Percentiles rank a stretch among this genome's conserved stretches.
Evolutionary conservation across 2,888 invertebrate genomes (phyloP).

Genomic region (Trissolcus brochymenae): DNA sequence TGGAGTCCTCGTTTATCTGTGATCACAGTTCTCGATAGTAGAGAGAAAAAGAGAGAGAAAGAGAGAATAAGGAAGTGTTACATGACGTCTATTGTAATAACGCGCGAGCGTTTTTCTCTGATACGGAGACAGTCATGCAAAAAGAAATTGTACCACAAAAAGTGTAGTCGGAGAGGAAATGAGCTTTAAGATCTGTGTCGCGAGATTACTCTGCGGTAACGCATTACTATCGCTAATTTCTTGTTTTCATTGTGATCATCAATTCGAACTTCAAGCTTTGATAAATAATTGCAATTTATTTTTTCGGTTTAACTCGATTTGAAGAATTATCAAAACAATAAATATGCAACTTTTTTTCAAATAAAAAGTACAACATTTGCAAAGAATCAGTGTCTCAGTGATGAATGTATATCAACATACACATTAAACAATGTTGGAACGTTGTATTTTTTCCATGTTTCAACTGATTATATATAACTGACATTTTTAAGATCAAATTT

Average conservation of each 20-base stretch:
- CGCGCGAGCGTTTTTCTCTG: slow-evolving; percentile 32
- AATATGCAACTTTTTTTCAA: background rate
- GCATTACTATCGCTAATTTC: slow-evolving; percentile 1
- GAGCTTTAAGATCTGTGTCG: slow-evolving; percentile 27
- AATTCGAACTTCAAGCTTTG: background rate
- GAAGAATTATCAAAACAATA: background rate
- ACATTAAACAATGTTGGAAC: too few relatives aligned
- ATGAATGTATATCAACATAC: too few relatives aligned
- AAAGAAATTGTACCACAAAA: slow-evolving; percentile 36
- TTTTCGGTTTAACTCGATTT: too few relatives aligned
- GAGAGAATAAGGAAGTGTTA: slow-evolving; percentile 43
- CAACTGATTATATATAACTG: too few relatives aligned
- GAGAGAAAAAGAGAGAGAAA: slow-evolving; percentile 22
- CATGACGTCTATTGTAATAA: slow-evolving; percentile 39
- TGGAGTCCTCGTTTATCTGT: slow-evolving; percentile 14
- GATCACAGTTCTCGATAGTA: slow-evolving; percentile 10
- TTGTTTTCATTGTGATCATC: background rate
- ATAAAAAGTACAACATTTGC: background rate
- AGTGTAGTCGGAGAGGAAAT: slow-evolving; percentile 18
- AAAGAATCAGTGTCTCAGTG: too few relatives aligned
- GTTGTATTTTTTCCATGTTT: too few relatives aligned
- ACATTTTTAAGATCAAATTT: too few relatives aligned
- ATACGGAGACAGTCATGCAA: slow-evolving; percentile 49
- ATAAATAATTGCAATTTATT: too few relatives aligned
- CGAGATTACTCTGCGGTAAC: slow-evolving; percentile 12